Percentiles rank a stretch among this genome's conserved stretches.
Conservation (phyloP, 2,113 vertebrate species). For the Cyphomyrus discorhynchus region DNA sequence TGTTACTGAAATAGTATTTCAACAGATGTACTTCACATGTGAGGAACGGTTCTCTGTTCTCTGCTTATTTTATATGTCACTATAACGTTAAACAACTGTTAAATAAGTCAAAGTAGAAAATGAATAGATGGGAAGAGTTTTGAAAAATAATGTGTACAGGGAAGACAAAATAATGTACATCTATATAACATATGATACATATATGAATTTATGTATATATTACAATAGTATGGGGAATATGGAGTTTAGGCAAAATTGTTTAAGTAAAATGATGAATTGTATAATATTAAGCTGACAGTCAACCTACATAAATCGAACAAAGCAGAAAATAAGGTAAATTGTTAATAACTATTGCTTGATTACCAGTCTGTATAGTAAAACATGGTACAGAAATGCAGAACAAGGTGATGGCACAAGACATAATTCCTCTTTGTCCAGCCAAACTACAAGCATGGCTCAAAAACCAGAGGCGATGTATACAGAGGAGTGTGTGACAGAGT, state of each 20-base stretch:
- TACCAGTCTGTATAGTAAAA: neutral
- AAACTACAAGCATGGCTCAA: neutral
- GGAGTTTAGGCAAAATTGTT: neutral
- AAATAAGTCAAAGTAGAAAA: neutral
- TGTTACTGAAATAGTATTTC: neutral
- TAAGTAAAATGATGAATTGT: neutral
- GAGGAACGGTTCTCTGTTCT: neutral
- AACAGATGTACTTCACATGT: neutral
- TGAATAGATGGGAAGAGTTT: neutral
- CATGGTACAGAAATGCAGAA: neutral
- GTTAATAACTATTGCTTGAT: neutral
- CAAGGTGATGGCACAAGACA: neutral
- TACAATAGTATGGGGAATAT: neutral
- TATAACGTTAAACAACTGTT: neutral
- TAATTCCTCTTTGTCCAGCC: neutral
- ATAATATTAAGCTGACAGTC: neutral
- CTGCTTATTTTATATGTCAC: neutral
- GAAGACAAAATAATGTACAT: neutral
- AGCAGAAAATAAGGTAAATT: neutral
- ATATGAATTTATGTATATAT: neutral
- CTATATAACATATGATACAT: neutral
- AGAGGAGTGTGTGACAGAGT: neutral
- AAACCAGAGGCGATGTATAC: neutral
- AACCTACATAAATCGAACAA: neutral
- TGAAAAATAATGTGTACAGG: neutral